Conservation (phyloP, 2,888 invertebrate genomes). For the Yponomeuta sedellus region DNA sequence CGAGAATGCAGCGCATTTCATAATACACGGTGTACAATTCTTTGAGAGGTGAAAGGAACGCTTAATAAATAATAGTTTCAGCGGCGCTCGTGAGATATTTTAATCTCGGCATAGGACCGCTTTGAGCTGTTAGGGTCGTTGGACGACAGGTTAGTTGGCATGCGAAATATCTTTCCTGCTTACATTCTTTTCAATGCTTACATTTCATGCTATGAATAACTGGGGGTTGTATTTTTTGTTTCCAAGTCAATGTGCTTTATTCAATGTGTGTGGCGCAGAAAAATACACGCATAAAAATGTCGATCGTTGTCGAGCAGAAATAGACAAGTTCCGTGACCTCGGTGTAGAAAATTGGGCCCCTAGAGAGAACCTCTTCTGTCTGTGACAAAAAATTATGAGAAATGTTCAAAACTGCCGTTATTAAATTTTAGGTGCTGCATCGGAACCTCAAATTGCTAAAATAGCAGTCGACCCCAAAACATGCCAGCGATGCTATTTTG, state of each 20-base stretch:
- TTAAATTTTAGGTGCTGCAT: not conserved
- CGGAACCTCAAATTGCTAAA: conserved; percentile 8
- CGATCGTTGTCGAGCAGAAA: no score
- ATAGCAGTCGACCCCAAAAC: not conserved
- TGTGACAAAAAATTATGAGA: not conserved
- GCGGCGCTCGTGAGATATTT: conserved; percentile 59
- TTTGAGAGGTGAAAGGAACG: conserved; percentile 37
- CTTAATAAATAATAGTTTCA: conserved; percentile 62
- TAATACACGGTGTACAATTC: conserved; percentile 36
- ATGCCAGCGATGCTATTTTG: not conserved
- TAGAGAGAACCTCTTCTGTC: not conserved
- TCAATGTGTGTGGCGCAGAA: no score
- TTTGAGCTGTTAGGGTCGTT: conserved; percentile 17
- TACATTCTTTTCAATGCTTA: not conserved
- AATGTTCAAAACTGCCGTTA: not conserved
- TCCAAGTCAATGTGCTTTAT: no score
- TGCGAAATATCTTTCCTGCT: not conserved
- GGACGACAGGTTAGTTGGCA: not conserved
- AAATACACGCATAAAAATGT: no score
- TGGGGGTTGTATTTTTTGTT: no score
- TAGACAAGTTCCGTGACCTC: not conserved
- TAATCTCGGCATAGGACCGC: conserved; percentile 54
- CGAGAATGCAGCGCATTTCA: conserved; percentile 29
- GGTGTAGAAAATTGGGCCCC: not conserved
- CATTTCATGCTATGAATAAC: no score